Base-by-base conservation (phyloP, 2,797 vertebrate genomes). In the Dendrocincla tyrannina region DNA sequence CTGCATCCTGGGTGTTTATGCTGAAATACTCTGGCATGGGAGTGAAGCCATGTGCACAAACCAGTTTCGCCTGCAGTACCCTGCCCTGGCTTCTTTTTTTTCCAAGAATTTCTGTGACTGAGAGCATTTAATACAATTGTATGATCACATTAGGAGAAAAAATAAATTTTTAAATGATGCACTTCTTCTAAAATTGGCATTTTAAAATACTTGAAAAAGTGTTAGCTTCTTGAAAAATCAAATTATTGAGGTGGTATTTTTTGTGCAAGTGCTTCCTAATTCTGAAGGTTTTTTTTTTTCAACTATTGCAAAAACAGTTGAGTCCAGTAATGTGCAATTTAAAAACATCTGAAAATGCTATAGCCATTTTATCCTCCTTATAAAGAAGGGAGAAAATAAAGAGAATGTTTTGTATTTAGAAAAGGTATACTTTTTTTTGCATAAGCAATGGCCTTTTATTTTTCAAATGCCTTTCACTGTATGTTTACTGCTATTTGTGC, bases 81-180 rank as follows among this genome's bases (percentile, higher is more conserved):
- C 41, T 74, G 16, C 58, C 49, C 35, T 19, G 6, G 15, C 5
- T 70, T 83, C 5, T 49, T 70, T 59, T 70, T 70, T 25, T 46
- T 7, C 44, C 17, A 41, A 74, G 53, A 28, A 60, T 14, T 56
- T 56, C 35, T 62, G 2, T 74, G 53, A 68, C 75, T 93, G 70
- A 93, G 75, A 92, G 16, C 52, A 63, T 82, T 94, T 92, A 91
- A 88, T 88, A 27, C 39, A 84, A 91, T 95, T 94, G 82, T 23
- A 69, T 92, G 85, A 96, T 83, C 7, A 3, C 52, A 59, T 94
- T 89, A 87, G 60, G 37, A 89, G 49, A 60, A 86, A 88, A 91
- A 86, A 37, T 42, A 64, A 56, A n/a, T 25, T 80, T 94, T 70
- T 3, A 46, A 79, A 62, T 74, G 3, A 68, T 73, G 28, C 28